Conservation (phyloP, 2,888 invertebrate species). For the Eremobia ochroleuca region DNA sequence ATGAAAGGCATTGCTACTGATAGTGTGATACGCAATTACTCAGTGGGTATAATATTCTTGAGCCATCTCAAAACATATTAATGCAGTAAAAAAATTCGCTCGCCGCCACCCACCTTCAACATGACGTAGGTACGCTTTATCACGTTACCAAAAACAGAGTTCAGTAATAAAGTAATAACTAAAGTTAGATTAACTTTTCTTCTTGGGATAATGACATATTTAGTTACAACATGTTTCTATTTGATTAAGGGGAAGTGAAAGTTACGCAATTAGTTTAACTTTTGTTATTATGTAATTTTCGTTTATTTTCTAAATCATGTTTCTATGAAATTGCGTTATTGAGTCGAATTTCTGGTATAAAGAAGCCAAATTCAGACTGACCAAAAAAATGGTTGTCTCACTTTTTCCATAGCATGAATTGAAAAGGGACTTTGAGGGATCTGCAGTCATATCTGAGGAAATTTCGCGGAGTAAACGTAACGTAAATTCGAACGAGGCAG, state of each 20-base stretch:
- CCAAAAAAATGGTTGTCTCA: background rate
- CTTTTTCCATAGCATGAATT: background rate
- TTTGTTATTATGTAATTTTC: constrained; percentile 27
- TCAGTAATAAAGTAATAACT: constrained; percentile 45
- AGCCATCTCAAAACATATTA: background rate
- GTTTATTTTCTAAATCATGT: constrained; percentile 5
- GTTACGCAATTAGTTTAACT: constrained; percentile 42
- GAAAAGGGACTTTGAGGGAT: background rate
- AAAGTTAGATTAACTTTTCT: constrained; percentile 62
- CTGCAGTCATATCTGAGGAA: too few relatives aligned
- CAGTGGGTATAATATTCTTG: background rate
- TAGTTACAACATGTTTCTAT: constrained; percentile 56
- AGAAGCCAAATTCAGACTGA: background rate
- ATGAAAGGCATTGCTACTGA: background rate
- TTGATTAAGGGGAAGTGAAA: constrained; percentile 50
- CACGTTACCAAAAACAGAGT: constrained; percentile 46
- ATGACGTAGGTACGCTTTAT: constrained; percentile 18
- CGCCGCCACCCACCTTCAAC: background rate
- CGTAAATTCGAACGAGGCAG: background rate
- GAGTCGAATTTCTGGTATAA: background rate
- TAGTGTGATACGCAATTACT: background rate
- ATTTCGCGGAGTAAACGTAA: background rate
- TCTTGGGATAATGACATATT: constrained; percentile 47
- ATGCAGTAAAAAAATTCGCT: background rate
- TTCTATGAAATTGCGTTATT: background rate